Evolutionary conservation across 2,113 vertebrate genomes (phyloP).

Genomic region (Mastomys coucha): DNA sequence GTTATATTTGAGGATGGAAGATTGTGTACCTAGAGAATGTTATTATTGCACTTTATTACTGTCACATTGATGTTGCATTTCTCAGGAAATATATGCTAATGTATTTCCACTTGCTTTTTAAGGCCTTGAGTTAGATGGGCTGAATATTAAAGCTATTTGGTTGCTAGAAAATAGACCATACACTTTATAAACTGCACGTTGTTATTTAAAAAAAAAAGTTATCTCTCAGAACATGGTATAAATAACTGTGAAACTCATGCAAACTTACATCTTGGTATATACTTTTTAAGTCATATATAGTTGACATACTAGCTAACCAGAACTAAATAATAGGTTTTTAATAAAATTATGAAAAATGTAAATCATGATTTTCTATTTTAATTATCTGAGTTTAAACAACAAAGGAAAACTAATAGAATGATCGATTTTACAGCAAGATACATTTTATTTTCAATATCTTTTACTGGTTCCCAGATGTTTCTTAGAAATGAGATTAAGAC

Average conservation of each 20-base stretch:
- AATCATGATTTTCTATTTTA: conserved; percentile 7
- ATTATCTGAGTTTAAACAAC: conserved; percentile 16
- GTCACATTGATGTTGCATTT: conserved; percentile 38
- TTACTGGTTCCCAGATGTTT: conserved; percentile 21
- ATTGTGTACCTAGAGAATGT: background rate
- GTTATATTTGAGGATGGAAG: conserved; percentile 27
- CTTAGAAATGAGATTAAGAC: background rate
- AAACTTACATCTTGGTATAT: conserved; percentile 35
- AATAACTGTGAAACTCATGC: conserved; percentile 42
- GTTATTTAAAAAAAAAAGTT: background rate
- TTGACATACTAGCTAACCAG: background rate
- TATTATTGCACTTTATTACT: conserved; percentile 25
- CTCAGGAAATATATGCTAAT: conserved; percentile 66
- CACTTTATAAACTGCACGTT: conserved; percentile 16
- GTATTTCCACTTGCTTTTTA: conserved; percentile 47
- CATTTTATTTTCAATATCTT: conserved; percentile 43
- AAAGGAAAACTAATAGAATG: conserved; percentile 13
- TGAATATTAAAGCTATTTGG: conserved; percentile 50
- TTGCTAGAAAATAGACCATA: conserved; percentile 53
- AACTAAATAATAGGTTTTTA: conserved; percentile 9
- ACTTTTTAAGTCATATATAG: background rate
- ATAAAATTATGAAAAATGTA: conserved; percentile 22
- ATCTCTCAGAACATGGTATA: conserved; percentile 49
- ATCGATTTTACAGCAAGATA: background rate
- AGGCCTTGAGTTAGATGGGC: conserved; percentile 9